Base-by-base conservation (phyloP, 2,888 invertebrate genomes). In the Aquatica leii region DNA sequence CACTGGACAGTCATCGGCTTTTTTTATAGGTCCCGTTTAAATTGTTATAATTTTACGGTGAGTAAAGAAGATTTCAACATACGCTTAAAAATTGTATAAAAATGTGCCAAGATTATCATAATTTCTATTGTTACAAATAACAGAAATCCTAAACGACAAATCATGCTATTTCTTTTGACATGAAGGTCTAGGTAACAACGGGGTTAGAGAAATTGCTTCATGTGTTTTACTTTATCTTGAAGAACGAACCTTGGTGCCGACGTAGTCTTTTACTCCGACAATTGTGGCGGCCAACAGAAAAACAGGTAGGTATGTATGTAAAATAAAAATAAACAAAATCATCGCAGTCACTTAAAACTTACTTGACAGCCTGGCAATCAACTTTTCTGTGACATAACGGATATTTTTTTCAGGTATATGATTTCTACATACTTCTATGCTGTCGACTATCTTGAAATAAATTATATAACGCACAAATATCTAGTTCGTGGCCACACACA, bases 1-100 rank as follows among this genome's bases (percentile, higher is more conserved):
- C 21, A 66, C 71, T 55, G 76, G 76, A 34, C 66, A 76, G 56
- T 66, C 70, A 34, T 75, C 74, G 17, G 52, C 69, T 31, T 76
- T 76, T 64, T 77, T 51, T 24, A 21, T 12, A 21, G n/a, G 12
- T 17, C 20, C 8, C 12, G 49, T 11, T 20, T 49, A 20, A 49
- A 49, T 11, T 20, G 49, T 17, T 17, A 20, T 20, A 49, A 49
- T 49, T 49, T 49, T 20, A 49, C n/a, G 24, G 21, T 49, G 21
- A 12, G 49, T 49, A 37, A 17, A 46, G 5, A 46, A 4, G 5
- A 17, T 4, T 8, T 14, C 14, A 46, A 46, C 5, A 17, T 46
- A 17, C 4, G n/a, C 8, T 21, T 49, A 11, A 5, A n/a, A 24
- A 21, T 21, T 20, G 21, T 49, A 12, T 49, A 20, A 21, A 21